phyloP scores from a whole-genome alignment of 2,888 invertebrate species.

The Acrobasis repandana region DNA sequence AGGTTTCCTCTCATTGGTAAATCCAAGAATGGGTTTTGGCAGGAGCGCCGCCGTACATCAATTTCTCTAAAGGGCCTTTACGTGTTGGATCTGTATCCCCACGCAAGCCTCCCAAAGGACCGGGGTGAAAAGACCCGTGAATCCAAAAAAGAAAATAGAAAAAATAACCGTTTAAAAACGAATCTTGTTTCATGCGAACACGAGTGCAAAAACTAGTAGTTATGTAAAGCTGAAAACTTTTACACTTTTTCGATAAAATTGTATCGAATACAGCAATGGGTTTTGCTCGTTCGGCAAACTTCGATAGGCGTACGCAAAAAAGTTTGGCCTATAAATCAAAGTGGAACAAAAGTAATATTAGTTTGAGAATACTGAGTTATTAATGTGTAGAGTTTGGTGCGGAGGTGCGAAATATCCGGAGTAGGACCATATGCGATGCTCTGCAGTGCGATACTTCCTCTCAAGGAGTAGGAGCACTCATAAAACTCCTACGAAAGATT shows the following conservation, averaged over 20 bases:
- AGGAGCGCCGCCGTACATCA: too few relatives aligned
- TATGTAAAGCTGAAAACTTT: background rate
- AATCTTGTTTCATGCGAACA: background rate
- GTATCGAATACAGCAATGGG: slow-evolving; percentile 5
- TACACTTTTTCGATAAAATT: slow-evolving; percentile 9
- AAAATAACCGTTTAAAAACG: too few relatives aligned
- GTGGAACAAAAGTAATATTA: slow-evolving; percentile 22
- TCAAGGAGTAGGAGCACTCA: too few relatives aligned
- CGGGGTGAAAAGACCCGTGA: too few relatives aligned
- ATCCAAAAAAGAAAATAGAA: too few relatives aligned
- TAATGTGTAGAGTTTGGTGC: slow-evolving; percentile 7
- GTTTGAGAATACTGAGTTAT: slow-evolving; percentile 16
- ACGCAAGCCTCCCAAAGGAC: too few relatives aligned
- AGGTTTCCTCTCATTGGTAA: too few relatives aligned
- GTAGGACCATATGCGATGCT: background rate
- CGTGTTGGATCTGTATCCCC: too few relatives aligned
- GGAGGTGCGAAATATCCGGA: background rate
- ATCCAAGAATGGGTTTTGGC: too few relatives aligned
- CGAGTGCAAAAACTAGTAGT: background rate
- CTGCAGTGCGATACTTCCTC: too few relatives aligned
- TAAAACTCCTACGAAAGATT: too few relatives aligned
- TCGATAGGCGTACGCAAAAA: slow-evolving; percentile 13
- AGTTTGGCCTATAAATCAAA: slow-evolving; percentile 14
- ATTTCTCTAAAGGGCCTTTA: too few relatives aligned
- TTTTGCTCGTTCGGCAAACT: slow-evolving; percentile 13